Evolutionary conservation across 2,113 vertebrate species (phyloP).

Genomic region (Pelobates fuscus): DNA sequence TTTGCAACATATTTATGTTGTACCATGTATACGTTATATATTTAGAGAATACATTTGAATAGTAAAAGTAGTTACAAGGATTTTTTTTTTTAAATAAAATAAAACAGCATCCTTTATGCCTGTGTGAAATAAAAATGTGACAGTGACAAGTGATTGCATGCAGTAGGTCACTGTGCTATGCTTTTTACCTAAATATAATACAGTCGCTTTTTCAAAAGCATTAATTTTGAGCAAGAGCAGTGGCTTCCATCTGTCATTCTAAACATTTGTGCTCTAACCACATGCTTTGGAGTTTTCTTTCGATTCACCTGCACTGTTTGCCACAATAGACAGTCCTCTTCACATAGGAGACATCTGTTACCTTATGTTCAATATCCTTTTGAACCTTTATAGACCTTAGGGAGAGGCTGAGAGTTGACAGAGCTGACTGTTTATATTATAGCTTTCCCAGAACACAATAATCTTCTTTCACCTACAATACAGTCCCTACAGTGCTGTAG

Average conservation of each 20-base stretch:
- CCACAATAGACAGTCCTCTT: conserved; percentile 53
- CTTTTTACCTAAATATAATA: not conserved
- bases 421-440: conserved; percentile 70
- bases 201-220: conserved; percentile 44
- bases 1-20: too few species aligned
- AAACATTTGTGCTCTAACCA: conserved; percentile 54
- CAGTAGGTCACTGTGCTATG: conserved; percentile 19
- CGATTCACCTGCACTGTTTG: conserved; percentile 47
- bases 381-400: conserved; percentile 66
- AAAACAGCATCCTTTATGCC: not conserved
- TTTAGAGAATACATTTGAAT: too few species aligned
- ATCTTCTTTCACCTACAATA: conserved; percentile 66
- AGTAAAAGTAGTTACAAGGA: too few species aligned
- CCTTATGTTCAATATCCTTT: conserved; percentile 64
- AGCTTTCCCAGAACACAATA: conserved; percentile 67
- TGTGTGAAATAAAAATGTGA: not conserved
- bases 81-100: too few species aligned
- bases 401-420: conserved; percentile 59
- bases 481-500: conserved; percentile 61
- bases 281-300: conserved; percentile 48
- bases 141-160: not conserved
- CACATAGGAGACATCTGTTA: conserved; percentile 63
- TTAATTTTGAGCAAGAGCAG: conserved; percentile 40
- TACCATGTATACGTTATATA: too few species aligned
- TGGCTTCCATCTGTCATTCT: conserved; percentile 47